phyloP scores from a whole-genome alignment of 2,797 vertebrate genomes.

The Aratinga solstitialis region DNA sequence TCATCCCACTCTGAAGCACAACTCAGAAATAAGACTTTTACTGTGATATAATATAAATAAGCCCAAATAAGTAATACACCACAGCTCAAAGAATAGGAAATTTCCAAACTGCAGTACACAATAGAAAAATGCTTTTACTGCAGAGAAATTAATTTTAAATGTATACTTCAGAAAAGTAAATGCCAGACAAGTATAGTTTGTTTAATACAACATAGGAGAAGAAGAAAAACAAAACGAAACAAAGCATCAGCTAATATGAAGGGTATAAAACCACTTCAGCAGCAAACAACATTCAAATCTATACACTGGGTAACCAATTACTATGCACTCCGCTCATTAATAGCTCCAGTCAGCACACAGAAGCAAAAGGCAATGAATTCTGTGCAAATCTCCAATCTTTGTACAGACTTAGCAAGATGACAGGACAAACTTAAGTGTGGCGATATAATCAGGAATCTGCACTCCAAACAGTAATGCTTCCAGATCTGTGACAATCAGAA shows the following conservation, averaged over 20 bases:
- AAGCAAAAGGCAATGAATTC: neutral
- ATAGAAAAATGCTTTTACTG: slow-evolving; percentile 16
- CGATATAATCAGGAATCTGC: neutral
- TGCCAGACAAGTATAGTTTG: neutral
- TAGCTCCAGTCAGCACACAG: neutral
- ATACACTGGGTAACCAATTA: neutral
- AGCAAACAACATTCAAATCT: neutral
- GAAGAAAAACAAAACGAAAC: neutral
- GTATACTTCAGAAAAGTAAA: slow-evolving; percentile 4
- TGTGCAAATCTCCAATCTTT: neutral
- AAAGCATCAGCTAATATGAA: neutral
- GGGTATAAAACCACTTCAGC: neutral
- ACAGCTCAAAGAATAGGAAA: neutral
- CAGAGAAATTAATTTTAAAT: slow-evolving; percentile 8
- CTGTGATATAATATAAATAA: slow-evolving; percentile 17
- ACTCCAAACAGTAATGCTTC: neutral
- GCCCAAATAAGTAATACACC: neutral
- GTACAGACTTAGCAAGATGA: neutral
- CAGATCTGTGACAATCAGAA: neutral
- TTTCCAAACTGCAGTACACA: neutral
- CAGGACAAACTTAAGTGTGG: neutral
- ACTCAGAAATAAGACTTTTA: slow-evolving; percentile 30
- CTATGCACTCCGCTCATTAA: neutral
- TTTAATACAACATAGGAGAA: neutral
- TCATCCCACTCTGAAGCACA: neutral